Percentiles rank a stretch among this genome's conserved stretches.
Conservation (phyloP, 2,113 vertebrate genomes). For the Aramus guarauna region DNA sequence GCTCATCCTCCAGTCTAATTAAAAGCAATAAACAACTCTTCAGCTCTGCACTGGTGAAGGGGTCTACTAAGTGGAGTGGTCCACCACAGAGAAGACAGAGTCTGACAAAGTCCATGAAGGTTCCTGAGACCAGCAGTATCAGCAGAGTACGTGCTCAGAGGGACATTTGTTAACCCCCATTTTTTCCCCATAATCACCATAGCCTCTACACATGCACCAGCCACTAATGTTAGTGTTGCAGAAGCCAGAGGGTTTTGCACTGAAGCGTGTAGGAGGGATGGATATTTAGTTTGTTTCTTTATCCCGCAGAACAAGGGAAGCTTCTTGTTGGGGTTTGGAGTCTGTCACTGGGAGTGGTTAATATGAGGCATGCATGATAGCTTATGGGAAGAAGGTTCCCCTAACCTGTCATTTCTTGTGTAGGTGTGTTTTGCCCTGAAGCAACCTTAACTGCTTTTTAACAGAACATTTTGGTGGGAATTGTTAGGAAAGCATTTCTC, state of each 20-base stretch:
- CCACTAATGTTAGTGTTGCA: background rate
- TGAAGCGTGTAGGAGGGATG: background rate
- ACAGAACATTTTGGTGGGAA: slow-evolving; percentile 60
- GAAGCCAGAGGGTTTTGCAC: background rate
- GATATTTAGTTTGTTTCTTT: background rate
- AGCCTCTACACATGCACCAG: background rate
- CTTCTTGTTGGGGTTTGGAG: slow-evolving; percentile 34
- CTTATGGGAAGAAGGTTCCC: slow-evolving; percentile 38
- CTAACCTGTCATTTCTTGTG: slow-evolving; percentile 63
- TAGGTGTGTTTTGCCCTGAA: slow-evolving; percentile 58
- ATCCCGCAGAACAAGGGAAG: slow-evolving; percentile 16
- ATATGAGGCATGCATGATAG: background rate
- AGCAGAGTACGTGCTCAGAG: background rate
- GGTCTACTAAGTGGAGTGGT: background rate
- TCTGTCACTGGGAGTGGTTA: slow-evolving; percentile 44
- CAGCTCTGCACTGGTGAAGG: background rate
- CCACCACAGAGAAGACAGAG: background rate
- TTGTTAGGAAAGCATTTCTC: slow-evolving; percentile 53
- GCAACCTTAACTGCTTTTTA: slow-evolving; percentile 62
- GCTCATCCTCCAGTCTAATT: background rate
- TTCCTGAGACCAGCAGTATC: background rate
- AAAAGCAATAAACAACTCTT: background rate
- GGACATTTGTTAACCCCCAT: background rate
- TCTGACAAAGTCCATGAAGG: background rate
- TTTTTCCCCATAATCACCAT: background rate